Conservation (phyloP, 1,140 invertebrate species). For the Portunus trituberculatus region DNA sequence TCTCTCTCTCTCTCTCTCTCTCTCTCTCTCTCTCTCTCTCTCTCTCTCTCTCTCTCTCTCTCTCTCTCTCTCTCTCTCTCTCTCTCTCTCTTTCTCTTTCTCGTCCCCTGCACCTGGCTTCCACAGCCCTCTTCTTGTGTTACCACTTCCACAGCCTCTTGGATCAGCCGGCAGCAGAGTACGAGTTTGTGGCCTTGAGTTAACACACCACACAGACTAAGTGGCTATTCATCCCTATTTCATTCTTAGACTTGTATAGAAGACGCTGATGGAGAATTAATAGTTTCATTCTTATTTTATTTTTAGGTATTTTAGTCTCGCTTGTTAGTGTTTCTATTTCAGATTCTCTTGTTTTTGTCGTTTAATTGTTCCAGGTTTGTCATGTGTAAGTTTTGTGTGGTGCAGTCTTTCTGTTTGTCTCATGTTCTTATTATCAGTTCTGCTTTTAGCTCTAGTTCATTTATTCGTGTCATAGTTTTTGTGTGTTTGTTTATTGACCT, state of each 20-base stretch:
- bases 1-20: slow-evolving; percentile 52
- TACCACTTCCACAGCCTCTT: too few relatives aligned
- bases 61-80: neutral
- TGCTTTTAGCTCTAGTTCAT: too few relatives aligned
- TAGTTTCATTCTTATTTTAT: too few relatives aligned
- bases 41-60: slow-evolving; percentile 52
- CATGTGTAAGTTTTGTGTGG: neutral
- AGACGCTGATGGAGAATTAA: too few relatives aligned
- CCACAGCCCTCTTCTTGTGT: too few relatives aligned
- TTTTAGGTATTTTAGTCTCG: too few relatives aligned
- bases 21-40: slow-evolving; percentile 52
- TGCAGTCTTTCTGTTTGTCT: neutral
- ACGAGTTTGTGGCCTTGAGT: too few relatives aligned
- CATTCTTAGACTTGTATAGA: too few relatives aligned
- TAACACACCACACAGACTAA: too few relatives aligned
- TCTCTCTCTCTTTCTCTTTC: neutral
- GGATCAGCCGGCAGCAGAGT: too few relatives aligned
- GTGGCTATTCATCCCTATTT: too few relatives aligned
- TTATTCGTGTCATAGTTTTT: neutral
- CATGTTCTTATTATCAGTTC: too few relatives aligned
- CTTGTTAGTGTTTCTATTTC: neutral
- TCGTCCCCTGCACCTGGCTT: neutral
- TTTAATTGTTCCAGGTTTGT: neutral
- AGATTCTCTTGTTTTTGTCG: neutral
- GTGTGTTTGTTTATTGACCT: neutral